phyloP scores from a whole-genome alignment of 2,113 vertebrate species.

The Theropithecus gelada region DNA sequence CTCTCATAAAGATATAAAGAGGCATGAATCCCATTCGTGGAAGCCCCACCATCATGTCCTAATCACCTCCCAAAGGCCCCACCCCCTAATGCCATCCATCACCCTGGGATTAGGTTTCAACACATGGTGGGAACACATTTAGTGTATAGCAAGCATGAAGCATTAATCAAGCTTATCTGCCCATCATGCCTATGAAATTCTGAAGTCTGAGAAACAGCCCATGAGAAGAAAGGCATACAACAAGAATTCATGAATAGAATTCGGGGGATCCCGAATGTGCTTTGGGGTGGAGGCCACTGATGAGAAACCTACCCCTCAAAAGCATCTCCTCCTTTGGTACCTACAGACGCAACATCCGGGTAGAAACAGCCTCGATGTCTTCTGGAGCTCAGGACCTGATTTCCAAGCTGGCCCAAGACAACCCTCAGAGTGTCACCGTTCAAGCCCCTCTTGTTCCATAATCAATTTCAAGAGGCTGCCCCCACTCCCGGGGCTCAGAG shows the following conservation, averaged over 20 bases:
- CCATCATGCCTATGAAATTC: not conserved
- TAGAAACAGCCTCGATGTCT: conserved; percentile 79
- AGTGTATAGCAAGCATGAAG: not conserved
- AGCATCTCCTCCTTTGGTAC: conserved; percentile 79
- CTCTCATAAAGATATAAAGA: too few relatives aligned
- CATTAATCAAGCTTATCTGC: not conserved
- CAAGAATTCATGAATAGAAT: not conserved
- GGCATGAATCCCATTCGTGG: not conserved
- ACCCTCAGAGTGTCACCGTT: conserved; percentile 78
- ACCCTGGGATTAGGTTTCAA: not conserved
- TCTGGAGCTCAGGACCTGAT: conserved; percentile 83
- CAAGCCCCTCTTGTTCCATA: conserved; percentile 82
- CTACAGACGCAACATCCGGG: conserved; percentile 71
- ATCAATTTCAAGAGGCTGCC: conserved; percentile 82
- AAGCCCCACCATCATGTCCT: not conserved
- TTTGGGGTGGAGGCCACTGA: conserved; percentile 85
- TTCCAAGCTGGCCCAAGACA: conserved; percentile 80
- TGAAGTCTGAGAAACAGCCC: conserved; percentile 74
- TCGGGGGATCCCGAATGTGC: conserved; percentile 46
- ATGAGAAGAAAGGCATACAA: conserved; percentile 58
- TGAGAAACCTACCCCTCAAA: conserved; percentile 86
- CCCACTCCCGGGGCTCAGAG: not conserved
- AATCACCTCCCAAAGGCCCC: not conserved
- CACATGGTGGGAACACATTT: not conserved
- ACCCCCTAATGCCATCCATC: not conserved